phyloP scores from a whole-genome alignment of 2,797 vertebrate genomes.

The Takifugu ocellatus region DNA sequence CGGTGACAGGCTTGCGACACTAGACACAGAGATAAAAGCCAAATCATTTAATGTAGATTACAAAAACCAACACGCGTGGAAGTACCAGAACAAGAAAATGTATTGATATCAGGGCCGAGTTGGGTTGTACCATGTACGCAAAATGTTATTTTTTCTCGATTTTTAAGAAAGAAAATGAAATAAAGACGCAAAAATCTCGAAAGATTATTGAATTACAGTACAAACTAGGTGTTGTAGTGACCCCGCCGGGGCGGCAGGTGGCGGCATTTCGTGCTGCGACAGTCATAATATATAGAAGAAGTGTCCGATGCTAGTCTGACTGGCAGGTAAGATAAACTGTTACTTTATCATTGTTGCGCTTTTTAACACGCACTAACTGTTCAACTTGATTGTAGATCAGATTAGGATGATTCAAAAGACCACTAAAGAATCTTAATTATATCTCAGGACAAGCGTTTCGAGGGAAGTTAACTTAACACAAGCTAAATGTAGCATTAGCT shows the following conservation, averaged over 20 bases:
- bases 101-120: too few species aligned
- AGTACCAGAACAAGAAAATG: too few species aligned
- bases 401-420: background rate
- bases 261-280: background rate
- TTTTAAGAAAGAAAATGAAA: background rate
- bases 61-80: too few species aligned
- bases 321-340: conserved; percentile 27
- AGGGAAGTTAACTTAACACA: conserved; percentile 10
- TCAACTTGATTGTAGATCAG: background rate
- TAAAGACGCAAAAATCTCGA: background rate
- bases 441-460: background rate
- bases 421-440: rapidly evolving
- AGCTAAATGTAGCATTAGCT: conserved; percentile 27
- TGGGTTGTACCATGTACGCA: too few species aligned
- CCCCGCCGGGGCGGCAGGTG: conserved; percentile 22
- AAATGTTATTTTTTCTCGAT: too few species aligned
- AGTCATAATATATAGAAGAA: background rate
- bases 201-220: background rate
- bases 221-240: background rate
- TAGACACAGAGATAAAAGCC: too few species aligned
- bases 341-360: background rate
- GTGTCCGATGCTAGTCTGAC: background rate
- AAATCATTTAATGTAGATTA: too few species aligned
- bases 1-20: too few species aligned
- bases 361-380: background rate